These are phyloP conservation scores for Steinernema hermaphroditum DNA, from an alignment of 2,888 invertebrate genomes.

Conservation along the genomic window DNA sequence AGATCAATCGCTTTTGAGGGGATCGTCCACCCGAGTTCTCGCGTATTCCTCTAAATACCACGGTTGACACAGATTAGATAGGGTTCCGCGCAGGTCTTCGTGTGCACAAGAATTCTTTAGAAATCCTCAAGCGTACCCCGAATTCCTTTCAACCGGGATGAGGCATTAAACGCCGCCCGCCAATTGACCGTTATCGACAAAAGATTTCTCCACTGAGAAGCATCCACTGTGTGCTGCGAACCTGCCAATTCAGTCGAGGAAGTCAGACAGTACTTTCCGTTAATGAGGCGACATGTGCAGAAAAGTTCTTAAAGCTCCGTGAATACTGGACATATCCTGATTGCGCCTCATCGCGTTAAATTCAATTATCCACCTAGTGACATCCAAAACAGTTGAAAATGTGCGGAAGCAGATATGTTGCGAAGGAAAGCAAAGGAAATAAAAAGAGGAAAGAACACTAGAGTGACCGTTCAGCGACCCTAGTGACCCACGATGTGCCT, in stretches of 20 bases:
- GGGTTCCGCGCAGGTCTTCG: conserved; percentile 2
- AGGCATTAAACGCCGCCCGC: conserved; percentile 22
- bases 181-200: conserved; percentile 29
- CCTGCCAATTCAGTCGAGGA: neutral
- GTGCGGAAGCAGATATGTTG: too few species aligned
- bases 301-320: too few species aligned
- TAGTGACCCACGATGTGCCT: conserved; percentile 15
- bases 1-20: conserved; percentile 27
- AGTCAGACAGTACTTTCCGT: too few species aligned
- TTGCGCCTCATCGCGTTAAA: too few species aligned
- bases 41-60: conserved; percentile 28
- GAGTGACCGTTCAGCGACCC: neutral
- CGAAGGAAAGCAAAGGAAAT: too few species aligned
- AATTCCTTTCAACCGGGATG: conserved; percentile 27
- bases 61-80: conserved; percentile 31
- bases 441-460: neutral
- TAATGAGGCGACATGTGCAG: too few species aligned
- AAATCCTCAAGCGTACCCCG: conserved; percentile 30
- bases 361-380: too few species aligned
- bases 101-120: conserved; percentile 24
- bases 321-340: too few species aligned
- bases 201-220: conserved; percentile 16
- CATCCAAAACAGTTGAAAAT: too few species aligned
- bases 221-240: neutral
- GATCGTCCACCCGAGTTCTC: conserved; percentile 10